These are phyloP conservation scores for Eupithecia exiguata DNA, from an alignment of 2,888 invertebrate species.

Conservation along the genomic window DNA sequence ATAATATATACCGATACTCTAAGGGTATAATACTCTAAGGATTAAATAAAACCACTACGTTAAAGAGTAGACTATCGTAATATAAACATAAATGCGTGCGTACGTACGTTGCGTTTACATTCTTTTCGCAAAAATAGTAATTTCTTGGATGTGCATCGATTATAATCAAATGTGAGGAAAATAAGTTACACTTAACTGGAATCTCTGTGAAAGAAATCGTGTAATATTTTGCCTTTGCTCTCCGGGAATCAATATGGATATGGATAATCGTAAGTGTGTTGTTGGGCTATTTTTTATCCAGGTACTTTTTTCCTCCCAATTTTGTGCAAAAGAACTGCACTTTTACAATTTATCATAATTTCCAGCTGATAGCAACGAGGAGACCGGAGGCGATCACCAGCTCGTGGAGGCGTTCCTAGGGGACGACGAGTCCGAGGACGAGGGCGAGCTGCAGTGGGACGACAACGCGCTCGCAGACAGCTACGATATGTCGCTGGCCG, in stretches of 20 bases:
- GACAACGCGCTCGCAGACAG: constrained; percentile 52
- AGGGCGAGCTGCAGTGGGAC: neutral
- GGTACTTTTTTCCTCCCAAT: neutral
- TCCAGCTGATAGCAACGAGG: constrained; percentile 25
- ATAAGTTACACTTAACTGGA: neutral
- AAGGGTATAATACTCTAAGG: too few relatives aligned
- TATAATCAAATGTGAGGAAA: neutral
- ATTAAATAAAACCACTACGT: too few relatives aligned
- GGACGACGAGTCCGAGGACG: neutral
- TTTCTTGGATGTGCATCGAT: constrained; percentile 1
- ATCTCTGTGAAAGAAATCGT: neutral
- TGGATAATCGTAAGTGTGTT: constrained; percentile 6
- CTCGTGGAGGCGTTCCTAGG: neutral
- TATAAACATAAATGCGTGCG: too few relatives aligned
- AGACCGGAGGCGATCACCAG: neutral
- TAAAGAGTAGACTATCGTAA: too few relatives aligned
- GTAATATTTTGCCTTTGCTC: neutral
- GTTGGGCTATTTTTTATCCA: neutral
- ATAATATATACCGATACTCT: too few relatives aligned
- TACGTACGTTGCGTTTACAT: too few relatives aligned
- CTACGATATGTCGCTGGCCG: constrained; percentile 72
- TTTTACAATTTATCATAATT: constrained; percentile 4
- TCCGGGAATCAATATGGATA: neutral
- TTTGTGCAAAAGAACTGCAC: neutral
- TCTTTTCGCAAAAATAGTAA: too few relatives aligned